These are phyloP conservation scores for Coreius guichenoti DNA, from an alignment of 2,797 vertebrate species.

Conservation along the genomic window DNA sequence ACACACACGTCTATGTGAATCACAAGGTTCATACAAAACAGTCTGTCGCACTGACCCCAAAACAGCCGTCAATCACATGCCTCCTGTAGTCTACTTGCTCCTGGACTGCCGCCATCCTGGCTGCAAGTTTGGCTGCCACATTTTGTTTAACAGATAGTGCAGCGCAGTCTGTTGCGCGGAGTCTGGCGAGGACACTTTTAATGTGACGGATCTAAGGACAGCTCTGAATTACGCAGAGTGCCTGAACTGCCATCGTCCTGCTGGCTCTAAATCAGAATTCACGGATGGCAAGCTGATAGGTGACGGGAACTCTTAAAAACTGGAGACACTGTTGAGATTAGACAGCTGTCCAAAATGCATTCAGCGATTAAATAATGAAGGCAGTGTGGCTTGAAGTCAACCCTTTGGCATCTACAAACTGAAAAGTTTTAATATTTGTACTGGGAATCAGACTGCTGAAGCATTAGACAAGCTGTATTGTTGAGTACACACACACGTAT, in stretches of 20 bases:
- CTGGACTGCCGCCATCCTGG: constrained; percentile 8
- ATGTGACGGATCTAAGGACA: constrained; percentile 75
- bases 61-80: constrained; percentile 49
- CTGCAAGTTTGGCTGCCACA: constrained; percentile 42
- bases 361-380: constrained; percentile 62
- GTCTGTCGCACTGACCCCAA: constrained; percentile 44
- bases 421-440: not conserved
- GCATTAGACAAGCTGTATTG: not conserved
- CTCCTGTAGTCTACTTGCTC: not conserved
- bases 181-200: constrained; percentile 70
- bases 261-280: constrained; percentile 69
- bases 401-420: not conserved
- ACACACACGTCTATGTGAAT: constrained; percentile 44
- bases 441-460: not conserved
- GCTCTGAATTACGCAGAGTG: constrained; percentile 75
- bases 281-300: constrained; percentile 49
- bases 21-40: constrained; percentile 37
- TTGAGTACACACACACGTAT: not conserved
- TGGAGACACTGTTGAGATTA: constrained; percentile 65
- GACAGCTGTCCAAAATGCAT: constrained; percentile 62
- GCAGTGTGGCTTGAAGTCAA: constrained; percentile 48
- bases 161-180: constrained; percentile 59
- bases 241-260: constrained; percentile 54
- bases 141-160: constrained; percentile 51
- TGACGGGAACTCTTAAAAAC: constrained; percentile 68